These are phyloP conservation scores for Sisyra nigra DNA, from an alignment of 2,888 invertebrate genomes.

Conservation along the genomic window DNA sequence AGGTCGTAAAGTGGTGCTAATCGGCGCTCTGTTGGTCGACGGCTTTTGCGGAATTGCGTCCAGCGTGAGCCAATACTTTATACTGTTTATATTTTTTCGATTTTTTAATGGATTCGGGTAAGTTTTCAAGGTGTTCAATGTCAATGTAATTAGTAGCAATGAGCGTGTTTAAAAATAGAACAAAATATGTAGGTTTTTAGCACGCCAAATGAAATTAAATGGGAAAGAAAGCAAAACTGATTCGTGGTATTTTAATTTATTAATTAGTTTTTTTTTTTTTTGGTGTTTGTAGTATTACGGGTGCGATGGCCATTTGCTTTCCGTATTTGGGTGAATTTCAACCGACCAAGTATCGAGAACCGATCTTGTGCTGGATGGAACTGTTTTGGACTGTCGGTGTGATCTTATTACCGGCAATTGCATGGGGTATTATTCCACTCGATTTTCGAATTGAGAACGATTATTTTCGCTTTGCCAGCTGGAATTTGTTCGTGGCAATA, in stretches of 20 bases:
- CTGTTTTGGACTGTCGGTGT: slow-evolving; percentile 72
- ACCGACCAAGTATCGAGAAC: slow-evolving; percentile 61
- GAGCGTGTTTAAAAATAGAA: neutral
- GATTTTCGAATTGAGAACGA: slow-evolving; percentile 39
- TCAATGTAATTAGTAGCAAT: neutral
- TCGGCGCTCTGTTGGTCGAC: slow-evolving; percentile 55
- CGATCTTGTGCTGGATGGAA: slow-evolving; percentile 73
- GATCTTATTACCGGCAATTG: slow-evolving; percentile 57
- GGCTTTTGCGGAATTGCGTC: slow-evolving; percentile 55
- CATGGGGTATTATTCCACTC: slow-evolving; percentile 63
- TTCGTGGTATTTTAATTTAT: neutral
- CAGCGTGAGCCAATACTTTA: slow-evolving; percentile 55
- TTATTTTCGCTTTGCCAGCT: slow-evolving; percentile 53
- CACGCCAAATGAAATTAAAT: neutral
- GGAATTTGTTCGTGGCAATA: slow-evolving; percentile 66
- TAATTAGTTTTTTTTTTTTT: slow-evolving; percentile 6
- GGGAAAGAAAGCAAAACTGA: neutral
- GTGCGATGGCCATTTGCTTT: slow-evolving; percentile 70
- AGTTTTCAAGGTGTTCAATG: slow-evolving; percentile 25
- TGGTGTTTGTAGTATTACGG: slow-evolving; percentile 44
- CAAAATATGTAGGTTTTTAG: neutral
- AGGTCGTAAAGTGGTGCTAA: slow-evolving; percentile 58
- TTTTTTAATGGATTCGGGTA: slow-evolving; percentile 69
- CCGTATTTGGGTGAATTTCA: slow-evolving; percentile 73
- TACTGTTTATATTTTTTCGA: slow-evolving; percentile 53